A percentile compares a stretch with the other conserved stretches of the same genome.
These are phyloP conservation scores for Urocyon cinereoargenteus DNA, from an alignment of 2,797 vertebrate genomes.

Conservation along the genomic window DNA sequence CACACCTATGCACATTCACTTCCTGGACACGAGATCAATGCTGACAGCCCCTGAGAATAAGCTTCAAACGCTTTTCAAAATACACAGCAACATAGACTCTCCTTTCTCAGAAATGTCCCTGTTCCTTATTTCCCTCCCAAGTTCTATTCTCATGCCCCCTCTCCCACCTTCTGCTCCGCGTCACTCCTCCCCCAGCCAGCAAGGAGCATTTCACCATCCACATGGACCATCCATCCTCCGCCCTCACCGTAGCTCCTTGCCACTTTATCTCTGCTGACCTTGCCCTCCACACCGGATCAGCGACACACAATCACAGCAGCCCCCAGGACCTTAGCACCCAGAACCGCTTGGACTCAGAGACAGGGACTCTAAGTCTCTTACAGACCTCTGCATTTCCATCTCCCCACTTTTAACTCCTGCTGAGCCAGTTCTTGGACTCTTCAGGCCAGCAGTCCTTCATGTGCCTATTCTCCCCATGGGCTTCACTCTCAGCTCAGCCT, in stretches of 20 bases:
- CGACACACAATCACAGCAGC: rapidly evolving
- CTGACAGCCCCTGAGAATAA: background rate
- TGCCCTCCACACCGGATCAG: background rate
- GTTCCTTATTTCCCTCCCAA: background rate
- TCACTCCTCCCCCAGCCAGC: background rate
- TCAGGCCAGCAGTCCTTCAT: background rate
- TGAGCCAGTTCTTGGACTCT: background rate
- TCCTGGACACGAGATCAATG: background rate
- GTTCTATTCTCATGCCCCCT: background rate
- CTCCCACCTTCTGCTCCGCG: background rate
- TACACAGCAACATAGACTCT: background rate
- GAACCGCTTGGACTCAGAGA: background rate
- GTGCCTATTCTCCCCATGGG: background rate
- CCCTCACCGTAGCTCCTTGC: background rate
- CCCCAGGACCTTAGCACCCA: background rate
- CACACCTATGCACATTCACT: background rate
- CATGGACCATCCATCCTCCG: rapidly evolving
- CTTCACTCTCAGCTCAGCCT: background rate
- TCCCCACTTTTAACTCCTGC: background rate
- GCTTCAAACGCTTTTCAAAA: background rate
- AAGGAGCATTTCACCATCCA: rapidly evolving
- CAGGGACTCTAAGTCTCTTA: background rate
- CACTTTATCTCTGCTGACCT: background rate
- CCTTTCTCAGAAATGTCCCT: background rate
- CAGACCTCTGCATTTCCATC: background rate